These are phyloP conservation scores for Melanocharis versteri DNA, from an alignment of 2,113 vertebrate genomes.

Conservation along the genomic window DNA sequence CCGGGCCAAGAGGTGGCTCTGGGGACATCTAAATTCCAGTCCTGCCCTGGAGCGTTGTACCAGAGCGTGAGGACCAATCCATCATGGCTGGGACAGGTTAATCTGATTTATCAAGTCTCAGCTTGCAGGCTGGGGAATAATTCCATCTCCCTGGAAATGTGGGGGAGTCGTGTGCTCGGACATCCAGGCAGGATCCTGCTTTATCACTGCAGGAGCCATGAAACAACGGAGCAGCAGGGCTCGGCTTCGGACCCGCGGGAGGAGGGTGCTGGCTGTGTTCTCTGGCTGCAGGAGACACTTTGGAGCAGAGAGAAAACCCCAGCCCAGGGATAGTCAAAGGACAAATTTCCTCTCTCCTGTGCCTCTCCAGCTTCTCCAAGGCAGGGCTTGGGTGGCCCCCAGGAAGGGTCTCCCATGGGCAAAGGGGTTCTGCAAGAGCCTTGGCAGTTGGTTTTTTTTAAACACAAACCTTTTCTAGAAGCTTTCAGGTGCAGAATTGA, in stretches of 20 bases:
- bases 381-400: not conserved
- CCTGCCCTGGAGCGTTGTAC: not conserved
- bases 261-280: not conserved
- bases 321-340: not conserved
- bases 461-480: not conserved
- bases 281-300: not conserved
- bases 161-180: not conserved
- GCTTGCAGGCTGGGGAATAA: not conserved
- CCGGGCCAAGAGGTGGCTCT: not conserved
- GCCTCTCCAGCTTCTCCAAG: not conserved
- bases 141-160: not conserved
- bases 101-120: not conserved
- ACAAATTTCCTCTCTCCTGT: not conserved
- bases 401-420: not conserved
- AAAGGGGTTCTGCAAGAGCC: not conserved
- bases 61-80: not conserved
- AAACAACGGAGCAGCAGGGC: not conserved
- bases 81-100: not conserved
- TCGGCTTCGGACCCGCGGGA: accelerated
- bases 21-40: not conserved
- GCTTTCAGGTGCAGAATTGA: not conserved
- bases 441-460: not conserved
- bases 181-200: not conserved
- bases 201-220: not conserved
- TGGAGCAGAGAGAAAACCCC: not conserved